Percentiles rank a stretch among this genome's conserved stretches.
Conservation (phyloP, 2,113 vertebrate species). For the Nerophis lumbriciformis region DNA sequence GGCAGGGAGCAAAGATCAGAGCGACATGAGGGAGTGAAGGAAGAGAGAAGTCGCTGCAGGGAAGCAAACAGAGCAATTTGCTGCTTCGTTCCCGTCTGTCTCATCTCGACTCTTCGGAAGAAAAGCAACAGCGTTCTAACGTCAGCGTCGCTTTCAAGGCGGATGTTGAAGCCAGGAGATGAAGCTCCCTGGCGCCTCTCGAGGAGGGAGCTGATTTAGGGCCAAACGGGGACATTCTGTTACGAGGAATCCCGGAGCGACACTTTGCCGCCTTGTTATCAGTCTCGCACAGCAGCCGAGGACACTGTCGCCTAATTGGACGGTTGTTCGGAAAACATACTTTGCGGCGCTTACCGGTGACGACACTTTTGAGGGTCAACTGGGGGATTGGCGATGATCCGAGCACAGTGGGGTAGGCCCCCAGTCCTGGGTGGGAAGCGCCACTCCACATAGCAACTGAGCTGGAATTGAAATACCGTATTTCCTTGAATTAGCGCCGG, state of each 20-base stretch:
- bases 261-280: conserved; percentile 3
- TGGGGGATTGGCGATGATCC: too few species aligned
- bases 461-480: too few species aligned
- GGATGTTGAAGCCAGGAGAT: conserved; percentile 13
- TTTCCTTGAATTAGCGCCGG: too few species aligned
- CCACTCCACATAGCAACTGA: too few species aligned
- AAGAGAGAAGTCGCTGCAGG: conserved; percentile 57
- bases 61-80: conserved; percentile 19
- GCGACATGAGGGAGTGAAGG: conserved; percentile 41
- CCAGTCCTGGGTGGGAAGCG: too few species aligned
- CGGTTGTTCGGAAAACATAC: neutral
- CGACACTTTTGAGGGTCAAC: neutral
- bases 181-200: conserved; percentile 8
- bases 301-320: conserved; percentile 19
- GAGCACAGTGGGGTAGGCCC: too few species aligned
- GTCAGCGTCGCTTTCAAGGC: conserved; percentile 38
- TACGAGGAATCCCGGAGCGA: conserved; percentile 10
- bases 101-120: conserved; percentile 57
- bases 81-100: conserved; percentile 64
- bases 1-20: conserved; percentile 41
- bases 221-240: conserved; percentile 11
- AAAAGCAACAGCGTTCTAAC: conserved; percentile 59
- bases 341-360: neutral
- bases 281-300: neutral
- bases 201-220: conserved; percentile 24